These are phyloP conservation scores for Nettapus auritus DNA, from an alignment of 2,113 vertebrate species.

Conservation along the genomic window DNA sequence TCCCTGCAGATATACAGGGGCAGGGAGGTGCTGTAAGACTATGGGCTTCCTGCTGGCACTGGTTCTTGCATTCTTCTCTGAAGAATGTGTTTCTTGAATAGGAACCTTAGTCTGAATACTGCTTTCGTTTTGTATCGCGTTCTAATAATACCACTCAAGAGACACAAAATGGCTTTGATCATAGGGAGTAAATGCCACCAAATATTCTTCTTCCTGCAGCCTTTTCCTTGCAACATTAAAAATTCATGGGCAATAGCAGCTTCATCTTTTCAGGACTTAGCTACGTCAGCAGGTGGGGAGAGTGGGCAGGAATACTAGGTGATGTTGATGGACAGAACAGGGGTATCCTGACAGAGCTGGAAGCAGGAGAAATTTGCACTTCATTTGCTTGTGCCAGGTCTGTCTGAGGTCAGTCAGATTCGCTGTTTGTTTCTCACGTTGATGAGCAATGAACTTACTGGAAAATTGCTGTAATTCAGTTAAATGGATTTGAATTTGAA, in stretches of 20 bases:
- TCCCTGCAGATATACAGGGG: neutral
- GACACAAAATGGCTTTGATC: slow-evolving; percentile 62
- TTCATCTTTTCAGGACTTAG: slow-evolving; percentile 41
- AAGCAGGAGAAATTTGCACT: neutral
- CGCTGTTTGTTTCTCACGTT: slow-evolving; percentile 8
- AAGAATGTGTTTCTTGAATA: slow-evolving; percentile 9
- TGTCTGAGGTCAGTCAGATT: neutral
- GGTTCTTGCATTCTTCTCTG: neutral
- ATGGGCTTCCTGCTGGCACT: neutral
- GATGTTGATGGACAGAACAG: slow-evolving; percentile 40
- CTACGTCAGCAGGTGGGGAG: slow-evolving; percentile 45
- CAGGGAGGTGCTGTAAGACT: neutral
- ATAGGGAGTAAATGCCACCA: slow-evolving; percentile 48
- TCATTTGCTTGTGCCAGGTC: slow-evolving; percentile 4
- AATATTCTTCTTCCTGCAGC: slow-evolving; percentile 45
- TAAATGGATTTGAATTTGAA: neutral
- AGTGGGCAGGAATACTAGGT: slow-evolving; percentile 1
- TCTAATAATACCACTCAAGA: slow-evolving; percentile 61
- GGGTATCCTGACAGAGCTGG: neutral
- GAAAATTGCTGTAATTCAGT: neutral
- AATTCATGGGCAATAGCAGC: slow-evolving; percentile 31
- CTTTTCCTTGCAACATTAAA: slow-evolving; percentile 55
- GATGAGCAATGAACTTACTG: neutral
- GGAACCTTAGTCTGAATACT: neutral
- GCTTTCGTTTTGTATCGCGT: slow-evolving; percentile 16